A percentile compares a stretch with the other conserved stretches of the same genome.
phyloP scores from a whole-genome alignment of 1,140 invertebrate species.

The Propsilocerus akamusi region DNA sequence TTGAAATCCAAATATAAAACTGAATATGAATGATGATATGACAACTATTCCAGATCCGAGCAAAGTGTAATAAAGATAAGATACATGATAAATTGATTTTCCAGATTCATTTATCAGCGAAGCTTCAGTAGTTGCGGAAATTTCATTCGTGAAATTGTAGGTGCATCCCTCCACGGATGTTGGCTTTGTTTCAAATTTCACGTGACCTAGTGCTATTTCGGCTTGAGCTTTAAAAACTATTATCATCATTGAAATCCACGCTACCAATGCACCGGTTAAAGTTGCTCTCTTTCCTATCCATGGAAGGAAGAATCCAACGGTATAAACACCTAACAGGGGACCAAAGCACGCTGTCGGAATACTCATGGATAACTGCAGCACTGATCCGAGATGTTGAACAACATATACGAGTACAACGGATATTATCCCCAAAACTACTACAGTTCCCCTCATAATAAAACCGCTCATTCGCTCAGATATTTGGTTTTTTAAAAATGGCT shows the following conservation, averaged over 20 bases:
- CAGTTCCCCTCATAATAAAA: conserved; percentile 45
- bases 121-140: conserved; percentile 7
- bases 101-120: conserved; percentile 7
- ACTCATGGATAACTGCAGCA: conserved; percentile 41
- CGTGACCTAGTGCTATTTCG: conserved; percentile 37
- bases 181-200: conserved; percentile 40
- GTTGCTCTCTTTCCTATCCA: conserved; percentile 37
- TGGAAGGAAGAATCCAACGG: conserved; percentile 60
- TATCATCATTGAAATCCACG: conserved; percentile 53
- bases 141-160: conserved; percentile 26
- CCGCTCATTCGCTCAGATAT: conserved; percentile 41
- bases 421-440: conserved; percentile 42
- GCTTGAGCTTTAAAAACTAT: conserved; percentile 72
- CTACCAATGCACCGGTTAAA: conserved; percentile 45
- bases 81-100: conserved; percentile 29
- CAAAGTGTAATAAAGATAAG: conserved; percentile 46
- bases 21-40: conserved; percentile 34
- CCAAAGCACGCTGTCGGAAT: conserved; percentile 48
- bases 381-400: conserved; percentile 40
- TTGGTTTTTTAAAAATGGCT: conserved; percentile 35
- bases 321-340: conserved; percentile 59
- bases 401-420: conserved; percentile 40
- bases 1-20: conserved; percentile 28
- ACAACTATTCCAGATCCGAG: conserved; percentile 38
- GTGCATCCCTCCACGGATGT: conserved; percentile 52